phyloP scores from a whole-genome alignment of 2,113 vertebrate species.

The Cranoglanis bouderius region DNA sequence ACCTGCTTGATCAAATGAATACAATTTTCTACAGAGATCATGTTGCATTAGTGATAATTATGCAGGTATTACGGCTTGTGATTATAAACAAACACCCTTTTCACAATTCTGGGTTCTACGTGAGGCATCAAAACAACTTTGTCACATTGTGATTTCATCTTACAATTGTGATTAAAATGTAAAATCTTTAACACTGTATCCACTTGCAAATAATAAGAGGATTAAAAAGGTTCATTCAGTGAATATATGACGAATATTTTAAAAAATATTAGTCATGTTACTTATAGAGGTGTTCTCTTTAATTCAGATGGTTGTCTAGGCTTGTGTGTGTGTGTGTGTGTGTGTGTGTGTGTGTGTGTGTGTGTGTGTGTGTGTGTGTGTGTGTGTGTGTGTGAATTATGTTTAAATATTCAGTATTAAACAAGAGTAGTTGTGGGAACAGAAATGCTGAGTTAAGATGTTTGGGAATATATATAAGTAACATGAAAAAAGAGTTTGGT shows the following conservation, averaged over 20 bases:
- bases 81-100: not conserved
- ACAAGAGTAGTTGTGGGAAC: too few species aligned
- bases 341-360: not conserved
- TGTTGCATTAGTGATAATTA: not conserved
- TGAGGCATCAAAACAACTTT: not conserved
- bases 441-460: not conserved
- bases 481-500: not conserved
- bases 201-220: not conserved
- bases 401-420: too few species aligned
- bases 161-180: not conserved
- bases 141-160: not conserved
- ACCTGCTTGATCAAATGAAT: not conserved
- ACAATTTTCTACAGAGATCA: not conserved
- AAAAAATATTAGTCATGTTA: not conserved
- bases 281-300: not conserved
- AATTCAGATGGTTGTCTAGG: not conserved
- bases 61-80: not conserved
- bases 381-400: not conserved
- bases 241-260: too few species aligned
- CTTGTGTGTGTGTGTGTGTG: too few species aligned
- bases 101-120: not conserved
- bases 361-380: not conserved
- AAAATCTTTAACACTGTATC: not conserved
- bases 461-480: not conserved
- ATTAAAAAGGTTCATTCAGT: not conserved